A percentile compares a stretch with the other conserved stretches of the same genome.
Evolutionary conservation across 2,113 vertebrate species (phyloP).

Genomic region (Pipra filicauda): DNA sequence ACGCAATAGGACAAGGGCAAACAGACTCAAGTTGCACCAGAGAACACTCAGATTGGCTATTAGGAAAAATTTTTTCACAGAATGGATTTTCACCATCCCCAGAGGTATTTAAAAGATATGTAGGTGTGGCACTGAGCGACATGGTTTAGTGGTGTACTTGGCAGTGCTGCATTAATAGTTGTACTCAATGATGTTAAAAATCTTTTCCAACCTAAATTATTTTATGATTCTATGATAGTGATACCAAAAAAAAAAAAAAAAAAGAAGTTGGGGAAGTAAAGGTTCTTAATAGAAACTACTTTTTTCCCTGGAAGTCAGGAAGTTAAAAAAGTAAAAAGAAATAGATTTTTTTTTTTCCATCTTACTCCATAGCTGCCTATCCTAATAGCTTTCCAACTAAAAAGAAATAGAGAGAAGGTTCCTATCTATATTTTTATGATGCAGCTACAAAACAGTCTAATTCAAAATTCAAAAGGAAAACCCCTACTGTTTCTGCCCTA

Average conservation of each 20-base stretch:
- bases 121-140: background rate
- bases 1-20: background rate
- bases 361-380: background rate
- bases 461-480: background rate
- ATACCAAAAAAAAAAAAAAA: background rate
- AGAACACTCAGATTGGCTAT: background rate
- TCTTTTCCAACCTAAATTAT: background rate
- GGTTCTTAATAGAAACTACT: background rate
- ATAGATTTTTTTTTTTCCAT: background rate
- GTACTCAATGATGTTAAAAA: background rate
- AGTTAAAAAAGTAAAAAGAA: background rate
- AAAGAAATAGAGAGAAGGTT: background rate
- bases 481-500: background rate
- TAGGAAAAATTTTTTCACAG: fast-evolving
- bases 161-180: background rate
- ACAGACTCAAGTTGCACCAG: background rate
- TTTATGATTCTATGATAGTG: background rate
- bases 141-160: background rate
- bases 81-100: background rate
- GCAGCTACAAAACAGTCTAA: background rate
- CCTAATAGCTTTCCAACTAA: background rate
- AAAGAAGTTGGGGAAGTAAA: background rate
- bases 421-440: background rate
- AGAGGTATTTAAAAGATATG: background rate
- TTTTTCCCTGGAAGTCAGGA: background rate